Percentiles rank a stretch among this genome's conserved stretches.
Evolutionary conservation across 2,888 invertebrate species (phyloP).

Genomic region (Drosophila seclusa): DNA sequence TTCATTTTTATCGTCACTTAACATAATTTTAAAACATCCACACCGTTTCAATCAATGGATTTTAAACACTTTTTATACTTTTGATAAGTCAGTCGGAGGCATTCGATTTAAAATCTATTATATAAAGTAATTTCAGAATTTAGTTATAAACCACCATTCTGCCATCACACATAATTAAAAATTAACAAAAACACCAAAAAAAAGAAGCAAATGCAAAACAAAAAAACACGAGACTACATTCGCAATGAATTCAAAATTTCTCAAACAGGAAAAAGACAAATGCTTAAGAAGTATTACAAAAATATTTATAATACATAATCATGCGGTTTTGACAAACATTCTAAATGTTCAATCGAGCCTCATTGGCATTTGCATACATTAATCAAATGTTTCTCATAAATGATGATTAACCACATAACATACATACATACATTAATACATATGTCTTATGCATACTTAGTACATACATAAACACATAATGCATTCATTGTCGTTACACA

Average conservation of each 20-base stretch:
- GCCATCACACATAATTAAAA: constrained; percentile 30
- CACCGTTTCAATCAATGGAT: constrained; percentile 67
- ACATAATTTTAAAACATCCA: constrained; percentile 40
- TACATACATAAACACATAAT: constrained; percentile 41
- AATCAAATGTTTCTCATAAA: constrained; percentile 63
- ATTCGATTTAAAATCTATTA: constrained; percentile 79
- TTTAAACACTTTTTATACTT: constrained; percentile 82
- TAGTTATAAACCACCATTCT: constrained; percentile 72
- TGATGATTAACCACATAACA: constrained; percentile 49
- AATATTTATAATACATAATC: constrained; percentile 71
- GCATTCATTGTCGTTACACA: constrained; percentile 64
- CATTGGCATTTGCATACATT: constrained; percentile 66
- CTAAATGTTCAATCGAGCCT: constrained; percentile 73
- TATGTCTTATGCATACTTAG: constrained; percentile 32
- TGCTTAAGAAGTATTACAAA: constrained; percentile 76
- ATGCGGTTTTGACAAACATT: constrained; percentile 76
- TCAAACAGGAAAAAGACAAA: constrained; percentile 70
- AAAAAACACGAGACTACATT: constrained; percentile 69
- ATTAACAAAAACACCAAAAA: neutral
- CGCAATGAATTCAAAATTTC: constrained; percentile 76
- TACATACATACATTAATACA: constrained; percentile 20
- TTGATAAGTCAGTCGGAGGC: constrained; percentile 79
- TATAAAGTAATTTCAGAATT: constrained; percentile 64
- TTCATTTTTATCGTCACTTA: constrained; percentile 23
- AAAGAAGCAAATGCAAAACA: neutral